Base-by-base conservation (phyloP, 2,113 vertebrate species). In the Salvator merianae region DNA sequence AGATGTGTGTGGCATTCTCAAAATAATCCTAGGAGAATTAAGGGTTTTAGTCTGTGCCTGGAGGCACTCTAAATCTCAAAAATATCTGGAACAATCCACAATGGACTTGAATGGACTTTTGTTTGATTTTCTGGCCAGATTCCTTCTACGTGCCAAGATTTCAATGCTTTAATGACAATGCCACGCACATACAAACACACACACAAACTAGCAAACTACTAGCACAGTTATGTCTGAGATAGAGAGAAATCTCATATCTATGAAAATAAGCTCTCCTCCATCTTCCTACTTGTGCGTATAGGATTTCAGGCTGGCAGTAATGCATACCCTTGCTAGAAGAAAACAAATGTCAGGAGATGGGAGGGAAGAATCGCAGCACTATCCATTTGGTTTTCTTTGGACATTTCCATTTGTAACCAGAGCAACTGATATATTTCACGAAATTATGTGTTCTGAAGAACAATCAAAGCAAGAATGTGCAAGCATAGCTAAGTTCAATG, bases 401-500 rank as follows among this genome's bases (percentile, higher is more conserved):
- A 13, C 47, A 78, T 53, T 82, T 77, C 5, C 1, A 4, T 83
- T 86, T 50, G 80, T 77, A 89, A 68, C 28, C 86, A 84, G 68
- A 65, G 77, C 68, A 43, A 79, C 68, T 72, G 32, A 79, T 65
- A 72, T 47, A 65, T 79, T 73, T 50, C 68, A 79, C 68, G 34
- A 73, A 79, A 79, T 85, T 65, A 79, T 53, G 69, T 65, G 53
- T 71, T 84, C 53, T 79, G 77, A 40, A 83, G 86, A 84, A 86
- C 28, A 84, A 28, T 5, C 69, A 6, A 40, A 84, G 3, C 68
- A 22, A 47, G 32, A 86, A 84, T 89, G 86, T 91, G 88, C 88
- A 85, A 28, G 50, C 77, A 59, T 70, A 86, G 81, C 82, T 90
- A 86, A 78, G 70, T 77, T 89, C 75, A 88, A 69, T 83, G 82